These are phyloP conservation scores for Anguilla anguilla DNA, from an alignment of 2,797 vertebrate species.

Conservation along the genomic window DNA sequence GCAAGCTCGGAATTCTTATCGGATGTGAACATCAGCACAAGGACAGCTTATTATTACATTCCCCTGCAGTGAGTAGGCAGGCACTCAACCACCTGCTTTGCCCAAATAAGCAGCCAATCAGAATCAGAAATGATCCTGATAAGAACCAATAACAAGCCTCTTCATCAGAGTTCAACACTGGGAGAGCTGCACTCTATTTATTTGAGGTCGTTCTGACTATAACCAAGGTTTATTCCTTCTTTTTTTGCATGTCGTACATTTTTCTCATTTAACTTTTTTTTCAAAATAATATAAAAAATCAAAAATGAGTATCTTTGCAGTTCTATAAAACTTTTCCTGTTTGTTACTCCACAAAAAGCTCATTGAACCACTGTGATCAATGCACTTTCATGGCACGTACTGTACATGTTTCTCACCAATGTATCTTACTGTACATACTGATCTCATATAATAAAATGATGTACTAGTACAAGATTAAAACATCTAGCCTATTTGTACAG, in stretches of 20 bases:
- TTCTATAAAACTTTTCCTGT: neutral
- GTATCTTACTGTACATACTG: neutral
- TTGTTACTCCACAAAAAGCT: slow-evolving; percentile 9
- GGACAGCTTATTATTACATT: slow-evolving; percentile 20
- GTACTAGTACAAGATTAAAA: neutral
- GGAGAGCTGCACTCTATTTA: neutral
- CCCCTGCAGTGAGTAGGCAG: neutral
- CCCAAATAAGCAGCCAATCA: slow-evolving; percentile 31
- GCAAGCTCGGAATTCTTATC: slow-evolving; percentile 40
- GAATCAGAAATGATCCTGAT: slow-evolving; percentile 5
- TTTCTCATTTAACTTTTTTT: no score
- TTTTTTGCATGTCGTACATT: neutral
- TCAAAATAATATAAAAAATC: neutral
- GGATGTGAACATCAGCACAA: slow-evolving; percentile 27
- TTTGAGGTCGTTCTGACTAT: neutral
- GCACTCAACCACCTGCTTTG: slow-evolving; percentile 9
- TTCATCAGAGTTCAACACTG: neutral
- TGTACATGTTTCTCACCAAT: no score
- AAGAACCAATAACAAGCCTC: neutral
- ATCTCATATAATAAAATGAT: neutral
- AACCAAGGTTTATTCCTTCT: neutral
- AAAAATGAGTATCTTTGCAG: neutral
- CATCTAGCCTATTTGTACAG: neutral
- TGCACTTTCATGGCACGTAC: neutral
- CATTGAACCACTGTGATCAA: neutral